phyloP scores from a whole-genome alignment of 1,140 invertebrate genomes.

The Drosophila tani region DNA sequence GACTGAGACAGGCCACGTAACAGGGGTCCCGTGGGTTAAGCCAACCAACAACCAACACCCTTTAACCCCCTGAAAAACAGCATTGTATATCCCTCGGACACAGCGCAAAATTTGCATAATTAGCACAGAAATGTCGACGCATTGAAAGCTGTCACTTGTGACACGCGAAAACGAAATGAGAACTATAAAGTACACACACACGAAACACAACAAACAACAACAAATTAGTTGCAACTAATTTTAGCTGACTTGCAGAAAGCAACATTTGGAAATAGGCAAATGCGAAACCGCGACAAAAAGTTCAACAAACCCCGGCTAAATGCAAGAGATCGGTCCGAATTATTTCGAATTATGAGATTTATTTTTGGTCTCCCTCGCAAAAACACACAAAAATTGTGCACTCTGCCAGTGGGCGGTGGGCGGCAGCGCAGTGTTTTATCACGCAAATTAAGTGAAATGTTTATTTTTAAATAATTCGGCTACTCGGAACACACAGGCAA shows the following conservation, averaged over 20 bases:
- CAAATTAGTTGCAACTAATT: conserved; percentile 72
- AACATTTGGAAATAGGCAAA: conserved; percentile 28
- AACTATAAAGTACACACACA: conserved; percentile 21
- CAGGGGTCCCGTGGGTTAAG: conserved; percentile 21
- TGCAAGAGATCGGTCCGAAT: conserved; percentile 52
- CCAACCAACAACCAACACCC: neutral
- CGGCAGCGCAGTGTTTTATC: conserved; percentile 31
- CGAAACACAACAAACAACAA: conserved; percentile 31
- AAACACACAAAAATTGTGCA: conserved; percentile 34
- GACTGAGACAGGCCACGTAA: conserved; percentile 38
- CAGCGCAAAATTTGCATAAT: conserved; percentile 70
- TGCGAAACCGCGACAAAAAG: conserved; percentile 56
- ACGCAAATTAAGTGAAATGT: conserved; percentile 67
- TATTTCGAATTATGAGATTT: conserved; percentile 74
- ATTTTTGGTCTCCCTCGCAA: conserved; percentile 58
- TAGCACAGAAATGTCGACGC: conserved; percentile 63
- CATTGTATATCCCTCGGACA: conserved; percentile 20
- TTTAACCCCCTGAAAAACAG: conserved; percentile 19
- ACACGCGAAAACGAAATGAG: conserved; percentile 55
- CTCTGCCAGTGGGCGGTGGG: conserved; percentile 42
- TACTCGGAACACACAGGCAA: conserved; percentile 32
- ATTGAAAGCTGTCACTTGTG: conserved; percentile 77
- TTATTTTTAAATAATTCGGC: conserved; percentile 63
- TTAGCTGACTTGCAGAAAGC: conserved; percentile 58
- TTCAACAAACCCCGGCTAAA: conserved; percentile 73